Evolutionary conservation across 2,888 invertebrate species (phyloP).

Genomic region (Napeogenes inachia): DNA sequence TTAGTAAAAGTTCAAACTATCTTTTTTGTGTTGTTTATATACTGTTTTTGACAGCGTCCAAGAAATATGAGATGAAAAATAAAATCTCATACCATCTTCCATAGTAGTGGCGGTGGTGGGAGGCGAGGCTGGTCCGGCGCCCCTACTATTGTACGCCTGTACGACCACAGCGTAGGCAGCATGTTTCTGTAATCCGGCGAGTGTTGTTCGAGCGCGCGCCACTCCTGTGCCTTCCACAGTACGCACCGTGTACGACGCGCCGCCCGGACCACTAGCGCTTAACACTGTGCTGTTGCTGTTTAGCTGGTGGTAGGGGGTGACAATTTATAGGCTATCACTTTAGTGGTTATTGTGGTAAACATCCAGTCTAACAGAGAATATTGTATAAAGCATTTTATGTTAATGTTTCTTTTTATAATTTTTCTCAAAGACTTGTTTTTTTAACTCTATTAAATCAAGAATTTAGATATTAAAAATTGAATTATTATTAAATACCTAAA

Average conservation of each 20-base stretch:
- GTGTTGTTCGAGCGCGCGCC: constrained; percentile 79
- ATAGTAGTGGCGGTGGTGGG: constrained; percentile 87
- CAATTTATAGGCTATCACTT: neutral
- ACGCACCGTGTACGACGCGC: constrained; percentile 82
- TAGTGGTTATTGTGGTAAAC: no score
- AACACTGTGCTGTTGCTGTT: constrained; percentile 68
- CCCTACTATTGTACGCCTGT: constrained; percentile 91
- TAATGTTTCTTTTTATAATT: no score
- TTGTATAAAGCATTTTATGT: no score
- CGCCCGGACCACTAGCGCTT: constrained; percentile 68
- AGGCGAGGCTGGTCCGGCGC: constrained; percentile 89
- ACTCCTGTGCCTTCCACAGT: constrained; percentile 87
- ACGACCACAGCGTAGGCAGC: constrained; percentile 89
- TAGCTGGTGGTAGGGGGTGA: constrained; percentile 40
- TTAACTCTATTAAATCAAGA: no score
- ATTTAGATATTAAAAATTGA: no score
- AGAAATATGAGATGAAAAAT: neutral
- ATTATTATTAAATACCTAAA: no score
- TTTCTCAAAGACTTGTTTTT: no score
- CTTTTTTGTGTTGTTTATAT: no score
- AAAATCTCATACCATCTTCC: constrained; percentile 83
- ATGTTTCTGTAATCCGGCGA: constrained; percentile 86
- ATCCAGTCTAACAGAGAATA: no score
- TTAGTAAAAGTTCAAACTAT: no score
- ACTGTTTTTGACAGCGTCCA: neutral